Base-by-base conservation (phyloP, 2,797 vertebrate genomes). In the Xerus rutilus region DNA sequence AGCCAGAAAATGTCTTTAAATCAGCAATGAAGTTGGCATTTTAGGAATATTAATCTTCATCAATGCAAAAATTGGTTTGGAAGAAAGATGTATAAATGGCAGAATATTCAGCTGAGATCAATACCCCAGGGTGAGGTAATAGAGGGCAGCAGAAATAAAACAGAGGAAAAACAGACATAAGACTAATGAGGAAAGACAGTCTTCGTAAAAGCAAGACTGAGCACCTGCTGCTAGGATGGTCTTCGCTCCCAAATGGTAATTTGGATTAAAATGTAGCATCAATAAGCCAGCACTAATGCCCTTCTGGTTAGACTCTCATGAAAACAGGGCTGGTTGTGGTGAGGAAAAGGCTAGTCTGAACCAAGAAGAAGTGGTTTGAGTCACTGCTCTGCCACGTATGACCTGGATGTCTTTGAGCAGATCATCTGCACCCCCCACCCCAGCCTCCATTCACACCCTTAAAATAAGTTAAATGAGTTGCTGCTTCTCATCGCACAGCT, bases 401-500 rank as follows among this genome's bases (percentile, higher is more conserved):
- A 62, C 8, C 21, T 32, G 54, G 7, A 7, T 12, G 12, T 45
- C 91, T 13, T 59, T 32, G 13, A 81, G 73, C 32, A 76, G 47
- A 23, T 65, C 2, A 2, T 6, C 32, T 43, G 77, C 17, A 2
- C 39, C 39, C 39, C 39, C 39, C 39, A 39, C 1, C 15, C 84
- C n/a, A 77, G 21, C 14, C 25, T 28, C 25, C 23, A 30, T 12
- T 74, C 70, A 82, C 3, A 35, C 43, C 20, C 45, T 91, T 32
- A 23, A 69, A 86, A 54, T 47, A 57, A 94, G 35, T 92, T n/a
- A 69, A 86, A 54, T 47, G 64, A 94, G 35, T 92, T n/a, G 9
- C 9, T 45, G 39, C 39, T 7, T 5, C 12, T 28, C 18, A n/a
- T 9, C 12, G 20, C 39, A 18, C 12, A 21, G 14, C 23, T 62